Base-by-base conservation (phyloP, 2,113 vertebrate species). In the Melanostigma gelatinosum region DNA sequence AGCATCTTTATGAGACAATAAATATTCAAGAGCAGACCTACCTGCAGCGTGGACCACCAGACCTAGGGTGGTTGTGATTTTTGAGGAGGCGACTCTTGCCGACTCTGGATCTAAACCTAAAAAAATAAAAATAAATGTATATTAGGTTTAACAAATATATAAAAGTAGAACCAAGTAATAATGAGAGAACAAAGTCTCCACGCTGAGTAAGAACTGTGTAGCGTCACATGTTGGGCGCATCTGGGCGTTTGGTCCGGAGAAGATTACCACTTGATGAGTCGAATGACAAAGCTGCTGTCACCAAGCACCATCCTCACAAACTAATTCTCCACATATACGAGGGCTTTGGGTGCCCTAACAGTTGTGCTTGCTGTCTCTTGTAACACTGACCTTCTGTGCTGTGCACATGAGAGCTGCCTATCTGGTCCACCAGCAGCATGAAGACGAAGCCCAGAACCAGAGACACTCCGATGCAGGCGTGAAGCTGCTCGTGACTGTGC, bases 41-140 rank as follows among this genome's bases (percentile, higher is more conserved):
- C 98, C 98, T 95, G 98, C 98, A 88, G 98, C 98, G 55, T 99
- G 98, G 75, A 99, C 98, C 18, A 99, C 98, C 32, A 99, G 95
- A 11, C 98, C 98, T 83, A 99, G 91, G 0, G 98, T 99, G 65
- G 97, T 99, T 70, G 98, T 99, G 88, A 99, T 97, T 91, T 99
- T 99, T 20, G 98, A 99, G 86, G 94, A 97, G 85, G 92, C 92
- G 27, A 94, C 87, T 72, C 98, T 96, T 46, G 95, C 96, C 36
- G 96, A 91, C 93, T 99, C 98, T 87, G 98, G 95, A 94, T 99
- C 98, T 98, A 85, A 93, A 95, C 54, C 3, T 63, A 18, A 4
- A 24, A 54, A n/a, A 32, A 44, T 27, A 12, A 9, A 58, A 32
- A 58, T 16, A 65, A 36, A 20, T 20, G 8, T 62, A 62, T 20